phyloP scores from a whole-genome alignment of 2,113 vertebrate genomes.

The Crotophaga sulcirostris region DNA sequence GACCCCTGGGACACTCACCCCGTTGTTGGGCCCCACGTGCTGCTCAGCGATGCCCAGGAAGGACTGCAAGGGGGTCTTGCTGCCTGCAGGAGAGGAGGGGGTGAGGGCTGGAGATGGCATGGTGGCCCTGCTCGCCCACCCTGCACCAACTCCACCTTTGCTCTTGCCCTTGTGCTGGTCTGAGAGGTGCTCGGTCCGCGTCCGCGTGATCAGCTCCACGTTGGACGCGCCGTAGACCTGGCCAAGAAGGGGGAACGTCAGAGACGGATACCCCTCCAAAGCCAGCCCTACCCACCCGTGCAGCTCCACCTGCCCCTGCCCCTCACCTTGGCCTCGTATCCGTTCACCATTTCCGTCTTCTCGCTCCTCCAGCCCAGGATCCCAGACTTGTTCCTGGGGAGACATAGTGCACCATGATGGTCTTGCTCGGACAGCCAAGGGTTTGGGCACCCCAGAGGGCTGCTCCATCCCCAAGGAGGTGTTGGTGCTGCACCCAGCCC shows the following conservation, averaged over 20 bases:
- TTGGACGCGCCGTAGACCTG: slow-evolving; percentile 97
- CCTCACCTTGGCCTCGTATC: slow-evolving; percentile 96
- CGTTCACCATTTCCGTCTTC: slow-evolving; percentile 94
- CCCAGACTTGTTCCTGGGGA: slow-evolving; percentile 92
- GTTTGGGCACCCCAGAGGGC: neutral
- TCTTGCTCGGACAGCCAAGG: neutral
- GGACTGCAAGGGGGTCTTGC: slow-evolving; percentile 95
- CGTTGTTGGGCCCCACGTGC: slow-evolving; percentile 92
- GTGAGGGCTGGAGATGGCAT: neutral
- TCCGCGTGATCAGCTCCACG: slow-evolving; percentile 95
- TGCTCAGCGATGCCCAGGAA: slow-evolving; percentile 97
- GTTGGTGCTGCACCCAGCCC: neutral
- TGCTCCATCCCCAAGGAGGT: accelerated
- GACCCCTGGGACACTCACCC: slow-evolving; percentile 76
- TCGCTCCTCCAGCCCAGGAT: slow-evolving; percentile 97
- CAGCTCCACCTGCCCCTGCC: neutral
- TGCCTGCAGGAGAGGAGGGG: slow-evolving; percentile 75
- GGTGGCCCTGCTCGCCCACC: neutral
- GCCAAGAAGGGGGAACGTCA: neutral
- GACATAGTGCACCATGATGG: neutral
- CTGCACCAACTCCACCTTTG: slow-evolving; percentile 80
- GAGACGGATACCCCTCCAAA: neutral
- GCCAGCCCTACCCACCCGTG: accelerated
- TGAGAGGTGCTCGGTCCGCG: slow-evolving; percentile 92
- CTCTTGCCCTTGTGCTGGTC: slow-evolving; percentile 96